Conservation (phyloP, 2,113 vertebrate species). For the Oreochromis niloticus region DNA sequence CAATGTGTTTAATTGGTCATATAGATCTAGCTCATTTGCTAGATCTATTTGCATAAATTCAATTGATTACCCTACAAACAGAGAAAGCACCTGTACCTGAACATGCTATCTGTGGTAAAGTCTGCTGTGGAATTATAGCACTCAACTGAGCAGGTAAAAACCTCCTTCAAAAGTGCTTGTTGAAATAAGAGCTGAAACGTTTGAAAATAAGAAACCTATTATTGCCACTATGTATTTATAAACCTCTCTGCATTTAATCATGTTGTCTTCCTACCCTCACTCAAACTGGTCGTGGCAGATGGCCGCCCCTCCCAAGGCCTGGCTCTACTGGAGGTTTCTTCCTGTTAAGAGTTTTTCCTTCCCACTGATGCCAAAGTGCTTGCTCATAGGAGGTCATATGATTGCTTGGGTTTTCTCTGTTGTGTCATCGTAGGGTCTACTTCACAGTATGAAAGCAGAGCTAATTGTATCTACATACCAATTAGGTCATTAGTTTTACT, state of each 20-base stretch:
- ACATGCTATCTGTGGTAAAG: neutral
- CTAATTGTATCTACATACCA: neutral
- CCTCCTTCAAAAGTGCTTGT: neutral
- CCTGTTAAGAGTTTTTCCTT: neutral
- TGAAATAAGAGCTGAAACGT: neutral
- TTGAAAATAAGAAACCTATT: neutral
- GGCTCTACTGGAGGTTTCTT: neutral
- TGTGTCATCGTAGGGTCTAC: neutral
- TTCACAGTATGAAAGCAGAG: neutral
- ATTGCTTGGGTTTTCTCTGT: neutral
- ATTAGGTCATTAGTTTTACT: neutral
- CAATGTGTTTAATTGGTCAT: neutral
- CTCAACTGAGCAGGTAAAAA: neutral
- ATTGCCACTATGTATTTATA: neutral
- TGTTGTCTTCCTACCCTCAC: neutral
- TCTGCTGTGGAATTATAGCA: neutral
- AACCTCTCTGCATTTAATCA: neutral
- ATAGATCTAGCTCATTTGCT: neutral
- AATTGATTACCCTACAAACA: neutral
- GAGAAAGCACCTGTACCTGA: neutral
- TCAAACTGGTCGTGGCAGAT: rapidly evolving
- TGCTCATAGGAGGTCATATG: neutral
- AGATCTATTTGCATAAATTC: neutral
- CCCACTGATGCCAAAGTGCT: neutral
- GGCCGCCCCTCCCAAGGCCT: rapidly evolving